Evolutionary conservation across 2,113 vertebrate species (phyloP), one percentile per base, ranked within the genome.

Genomic region (Bufo gargarizans): DNA sequence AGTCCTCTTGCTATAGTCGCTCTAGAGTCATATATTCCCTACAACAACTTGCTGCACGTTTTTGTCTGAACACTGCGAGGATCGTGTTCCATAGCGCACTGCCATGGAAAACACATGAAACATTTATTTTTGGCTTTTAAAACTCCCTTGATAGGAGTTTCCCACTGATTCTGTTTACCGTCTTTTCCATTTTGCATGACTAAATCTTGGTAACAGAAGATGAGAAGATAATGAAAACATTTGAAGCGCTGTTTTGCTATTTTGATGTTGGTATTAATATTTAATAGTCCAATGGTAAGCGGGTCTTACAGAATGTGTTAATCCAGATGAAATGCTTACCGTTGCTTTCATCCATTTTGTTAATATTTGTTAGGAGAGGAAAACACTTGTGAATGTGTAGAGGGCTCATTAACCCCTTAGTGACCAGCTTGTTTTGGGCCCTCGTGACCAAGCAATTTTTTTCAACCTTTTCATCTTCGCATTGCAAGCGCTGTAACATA

Each of bases 41-140:
- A 19, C 55, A 71, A 84, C 47, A 49, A 83, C 45, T 3, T 69
- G 55, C 61, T 6, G 59, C 22, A 43, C 59, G 47, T 20, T 20
- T 22, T 20, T 83, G 47, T 50, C 61, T 49, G 59, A 65, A 82
- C 59, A 82, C 43, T 45, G 19, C 17, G n/a, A 72, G n/a, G 14
- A 84, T 22, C 13, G 10, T 84, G 67, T 84, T 72, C n/a, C 67
- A 53, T 69, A 79, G 61, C 43, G 16, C 47, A 74, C 50, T 56
- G 67, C 17, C 49, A 84, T 56, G 55, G n/a, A 85, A 85, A 77
- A 77, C 76, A 67, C 49, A 86, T 69, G 10, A 69, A 79, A 79
- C 85, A 86, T 79, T 67, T 86, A 77, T 86, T 86, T 69, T 67
- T 79, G 61, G 56, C 59, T 86, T 84, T 86, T 56, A 67, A 80